Evolutionary conservation across 1,140 invertebrate genomes (phyloP), one percentile per base, ranked within the genome.

Genomic region (Drosophila kohkoa): DNA sequence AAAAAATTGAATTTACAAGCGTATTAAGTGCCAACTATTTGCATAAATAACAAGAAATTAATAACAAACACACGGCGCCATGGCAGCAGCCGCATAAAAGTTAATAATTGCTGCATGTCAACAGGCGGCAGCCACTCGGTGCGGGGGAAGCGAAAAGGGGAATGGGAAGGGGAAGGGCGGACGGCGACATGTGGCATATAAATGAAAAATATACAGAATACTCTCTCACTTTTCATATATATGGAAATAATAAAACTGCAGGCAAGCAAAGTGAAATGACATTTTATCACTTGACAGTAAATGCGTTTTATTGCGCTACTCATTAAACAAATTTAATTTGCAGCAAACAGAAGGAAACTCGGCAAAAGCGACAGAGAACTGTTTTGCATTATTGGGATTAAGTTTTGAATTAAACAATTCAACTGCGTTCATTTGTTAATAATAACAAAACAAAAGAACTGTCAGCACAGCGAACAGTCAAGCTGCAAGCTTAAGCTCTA

Each of bases 1-100:
- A 62, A 32, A 58, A 54, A 51, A 51, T 13, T n/a, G 45, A 52
- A 65, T 90, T 69, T 82, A 76, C 81, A 79, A 62, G 74, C 82
- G 79, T 83, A 90, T 90, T 90, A 90, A 90, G 88, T 90, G 88
- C 81, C 78, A 90, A 91, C 89, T 90, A 90, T 90, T 87, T 88
- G 83, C 80, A 87, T 90, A 90, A 90, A 91, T 90, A 91, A 90
- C 88, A 91, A 83, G 82, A 90, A 90, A 90, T 90, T 90, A 90
- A 90, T 90, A 90, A 91, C 81, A 90, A 91, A 91, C 81, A 90
- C 79, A 74, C 86, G 86, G 86, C 70, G 79, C 69, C 81, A 87
- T 90, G 87, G 86, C 86, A 89, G 85, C 83, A 73, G 74, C 72
- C 77, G 85, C 80, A 83, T 81, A 88, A 88, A 89, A 89, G 85